Percentiles rank a stretch among this genome's conserved stretches.
Conservation (phyloP, 2,113 vertebrate genomes). For the Siniperca chuatsi region DNA sequence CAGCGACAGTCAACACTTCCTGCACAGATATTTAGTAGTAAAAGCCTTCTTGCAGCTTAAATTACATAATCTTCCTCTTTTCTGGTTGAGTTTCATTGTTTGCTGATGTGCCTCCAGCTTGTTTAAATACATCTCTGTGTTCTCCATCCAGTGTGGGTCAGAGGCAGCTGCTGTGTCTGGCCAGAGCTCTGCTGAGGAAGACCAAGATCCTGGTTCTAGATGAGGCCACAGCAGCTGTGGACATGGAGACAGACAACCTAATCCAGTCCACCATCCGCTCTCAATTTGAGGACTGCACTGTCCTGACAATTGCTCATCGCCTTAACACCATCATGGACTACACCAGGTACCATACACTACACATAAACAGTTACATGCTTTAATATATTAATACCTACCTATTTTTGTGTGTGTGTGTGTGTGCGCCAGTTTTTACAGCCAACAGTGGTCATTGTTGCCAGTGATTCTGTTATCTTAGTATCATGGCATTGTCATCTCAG, state of each 20-base stretch:
- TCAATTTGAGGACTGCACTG: constrained; percentile 93
- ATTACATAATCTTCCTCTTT: background rate
- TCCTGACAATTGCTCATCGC: constrained; percentile 95
- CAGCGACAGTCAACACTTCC: too few species aligned
- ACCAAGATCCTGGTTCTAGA: constrained; percentile 95
- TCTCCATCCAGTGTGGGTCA: constrained; percentile 88
- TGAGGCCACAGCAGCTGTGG: constrained; percentile 96
- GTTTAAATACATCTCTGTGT: background rate
- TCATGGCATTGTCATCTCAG: background rate
- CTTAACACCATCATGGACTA: constrained; percentile 98
- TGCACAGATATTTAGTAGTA: background rate
- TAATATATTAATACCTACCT: background rate
- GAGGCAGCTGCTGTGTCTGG: constrained; percentile 94
- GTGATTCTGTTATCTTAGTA: background rate
- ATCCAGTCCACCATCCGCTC: constrained; percentile 96
- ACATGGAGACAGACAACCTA: constrained; percentile 94
- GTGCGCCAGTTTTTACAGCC: background rate
- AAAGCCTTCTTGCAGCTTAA: background rate
- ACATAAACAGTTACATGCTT: background rate
- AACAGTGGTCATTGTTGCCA: too few species aligned
- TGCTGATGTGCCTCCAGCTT: background rate
- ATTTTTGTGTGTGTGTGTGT: background rate
- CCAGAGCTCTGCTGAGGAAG: constrained; percentile 94
- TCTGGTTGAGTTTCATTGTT: too few species aligned
- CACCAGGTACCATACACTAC: constrained; percentile 82